Conservation (phyloP, 2,113 vertebrate species). For the Fulica atra region DNA sequence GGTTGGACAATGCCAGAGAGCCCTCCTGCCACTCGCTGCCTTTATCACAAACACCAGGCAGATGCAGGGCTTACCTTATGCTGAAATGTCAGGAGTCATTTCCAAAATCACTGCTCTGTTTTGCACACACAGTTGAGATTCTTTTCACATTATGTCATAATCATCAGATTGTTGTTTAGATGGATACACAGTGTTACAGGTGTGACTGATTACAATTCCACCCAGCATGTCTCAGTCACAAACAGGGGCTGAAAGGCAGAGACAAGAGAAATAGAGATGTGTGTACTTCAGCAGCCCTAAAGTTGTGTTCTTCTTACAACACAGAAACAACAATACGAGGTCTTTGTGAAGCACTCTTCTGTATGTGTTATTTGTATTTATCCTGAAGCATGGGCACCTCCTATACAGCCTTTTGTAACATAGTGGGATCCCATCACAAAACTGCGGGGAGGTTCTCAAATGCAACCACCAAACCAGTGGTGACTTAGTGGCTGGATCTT, state of each 20-base stretch:
- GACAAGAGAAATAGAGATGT: neutral
- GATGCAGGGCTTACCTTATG: neutral
- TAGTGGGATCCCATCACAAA: neutral
- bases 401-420: neutral
- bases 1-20: neutral
- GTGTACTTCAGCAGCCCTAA: neutral
- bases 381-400: neutral
- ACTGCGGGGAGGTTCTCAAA: neutral
- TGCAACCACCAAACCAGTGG: neutral
- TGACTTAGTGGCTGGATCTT: neutral
- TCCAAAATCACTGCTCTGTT: neutral
- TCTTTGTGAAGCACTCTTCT: neutral
- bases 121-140: neutral
- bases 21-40: neutral
- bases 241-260: neutral
- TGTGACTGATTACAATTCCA: neutral
- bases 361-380: neutral
- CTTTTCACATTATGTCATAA: neutral
- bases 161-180: neutral
- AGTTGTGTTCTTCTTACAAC: neutral
- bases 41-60: neutral
- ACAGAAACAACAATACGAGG: fast-evolving
- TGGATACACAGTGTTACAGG: neutral
- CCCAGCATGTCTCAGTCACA: neutral
- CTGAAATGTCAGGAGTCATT: neutral